Percentiles rank a stretch among this genome's conserved stretches.
These are phyloP conservation scores for Tinea semifulvella DNA, from an alignment of 2,888 invertebrate genomes.

Conservation along the genomic window DNA sequence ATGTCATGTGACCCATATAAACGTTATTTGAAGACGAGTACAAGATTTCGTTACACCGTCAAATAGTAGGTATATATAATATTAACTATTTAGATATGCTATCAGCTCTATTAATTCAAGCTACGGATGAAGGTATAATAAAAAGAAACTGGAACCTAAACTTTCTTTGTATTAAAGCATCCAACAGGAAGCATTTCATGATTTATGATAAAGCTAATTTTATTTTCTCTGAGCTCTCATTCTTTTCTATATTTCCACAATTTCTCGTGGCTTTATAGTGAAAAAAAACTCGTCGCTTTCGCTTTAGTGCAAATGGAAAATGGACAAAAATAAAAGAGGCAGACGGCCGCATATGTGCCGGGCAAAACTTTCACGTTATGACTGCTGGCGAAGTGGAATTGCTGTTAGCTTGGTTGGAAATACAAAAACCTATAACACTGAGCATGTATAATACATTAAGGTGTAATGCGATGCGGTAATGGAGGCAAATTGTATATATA, in stretches of 20 bases:
- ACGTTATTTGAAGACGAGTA: too few relatives aligned
- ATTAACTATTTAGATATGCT: too few relatives aligned
- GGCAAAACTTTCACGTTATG: conserved; percentile 41
- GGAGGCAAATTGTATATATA: conserved; percentile 14
- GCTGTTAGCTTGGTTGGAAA: conserved; percentile 2
- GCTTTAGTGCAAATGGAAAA: conserved; percentile 57
- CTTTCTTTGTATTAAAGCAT: conserved; percentile 55
- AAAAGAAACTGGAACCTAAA: conserved; percentile 28
- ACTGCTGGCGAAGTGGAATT: conserved; percentile 24
- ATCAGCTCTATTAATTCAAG: too few relatives aligned
- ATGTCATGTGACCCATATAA: too few relatives aligned
- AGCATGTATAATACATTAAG: conserved; percentile 2
- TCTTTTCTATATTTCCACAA: conserved; percentile 58
- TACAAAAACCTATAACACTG: background rate
- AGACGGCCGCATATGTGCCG: conserved; percentile 48
- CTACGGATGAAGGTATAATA: conserved; percentile 2
- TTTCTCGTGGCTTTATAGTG: conserved; percentile 50
- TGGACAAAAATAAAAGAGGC: conserved; percentile 43
- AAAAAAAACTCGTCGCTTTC: conserved; percentile 54
- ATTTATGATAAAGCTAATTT: conserved; percentile 65
- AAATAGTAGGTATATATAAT: too few relatives aligned
- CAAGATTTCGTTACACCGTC: too few relatives aligned
- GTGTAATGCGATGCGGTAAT: conserved; percentile 13
- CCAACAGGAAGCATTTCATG: conserved; percentile 57
- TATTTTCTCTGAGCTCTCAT: conserved; percentile 56